Evolutionary conservation across 2,797 vertebrate genomes (phyloP).

Genomic region (Sus cebifrons): DNA sequence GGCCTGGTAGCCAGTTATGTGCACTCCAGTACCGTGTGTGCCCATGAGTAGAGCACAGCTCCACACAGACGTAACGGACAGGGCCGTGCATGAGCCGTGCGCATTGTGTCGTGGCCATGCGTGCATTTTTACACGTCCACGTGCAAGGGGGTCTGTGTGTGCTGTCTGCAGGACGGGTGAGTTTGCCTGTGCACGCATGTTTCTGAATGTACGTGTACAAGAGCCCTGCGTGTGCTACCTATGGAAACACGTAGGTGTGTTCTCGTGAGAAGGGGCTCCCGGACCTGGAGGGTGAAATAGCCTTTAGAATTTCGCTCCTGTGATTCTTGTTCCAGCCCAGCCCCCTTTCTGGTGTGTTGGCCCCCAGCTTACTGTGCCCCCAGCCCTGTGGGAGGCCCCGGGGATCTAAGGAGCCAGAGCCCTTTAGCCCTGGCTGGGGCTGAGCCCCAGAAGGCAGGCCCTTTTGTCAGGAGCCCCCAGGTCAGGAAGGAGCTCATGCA

Average conservation of each 20-base stretch:
- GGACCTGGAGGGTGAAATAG: neutral
- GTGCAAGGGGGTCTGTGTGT: neutral
- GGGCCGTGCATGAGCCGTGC: neutral
- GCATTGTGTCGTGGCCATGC: neutral
- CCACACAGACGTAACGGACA: neutral
- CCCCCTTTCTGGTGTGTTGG: neutral
- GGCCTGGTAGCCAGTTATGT: no score
- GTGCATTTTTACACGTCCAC: neutral
- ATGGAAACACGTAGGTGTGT: neutral
- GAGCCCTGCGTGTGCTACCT: neutral
- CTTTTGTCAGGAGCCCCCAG: neutral
- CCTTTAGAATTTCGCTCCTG: neutral
- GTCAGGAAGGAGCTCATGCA: neutral
- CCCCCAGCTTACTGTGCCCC: neutral
- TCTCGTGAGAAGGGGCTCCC: neutral
- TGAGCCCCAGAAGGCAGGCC: neutral
- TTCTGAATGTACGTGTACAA: neutral
- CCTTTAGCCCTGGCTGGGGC: neutral
- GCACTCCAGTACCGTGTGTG: neutral
- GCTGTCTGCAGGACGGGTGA: neutral
- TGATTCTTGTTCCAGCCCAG: neutral
- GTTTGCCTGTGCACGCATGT: neutral
- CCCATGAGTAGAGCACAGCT: neutral
- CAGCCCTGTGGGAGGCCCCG: neutral
- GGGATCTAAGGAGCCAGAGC: neutral